These are phyloP conservation scores for Dioctria rufipes DNA, from an alignment of 2,888 invertebrate genomes.

Conservation along the genomic window DNA sequence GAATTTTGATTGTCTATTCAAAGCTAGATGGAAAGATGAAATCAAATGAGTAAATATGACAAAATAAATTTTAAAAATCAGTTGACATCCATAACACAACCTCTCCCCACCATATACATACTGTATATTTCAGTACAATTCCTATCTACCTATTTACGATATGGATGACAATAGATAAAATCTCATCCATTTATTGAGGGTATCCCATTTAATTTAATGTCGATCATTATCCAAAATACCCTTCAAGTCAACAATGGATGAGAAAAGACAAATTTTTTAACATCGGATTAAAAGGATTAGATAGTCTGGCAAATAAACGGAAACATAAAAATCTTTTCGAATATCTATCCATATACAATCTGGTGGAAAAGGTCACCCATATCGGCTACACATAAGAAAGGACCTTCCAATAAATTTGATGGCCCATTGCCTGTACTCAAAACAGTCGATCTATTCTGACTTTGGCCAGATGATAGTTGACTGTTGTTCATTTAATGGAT, in stretches of 20 bases:
- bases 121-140: too few relatives aligned
- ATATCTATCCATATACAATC: not conserved
- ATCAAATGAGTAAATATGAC: too few relatives aligned
- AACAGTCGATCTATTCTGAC: slow-evolving; percentile 30
- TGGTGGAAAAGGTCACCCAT: not conserved
- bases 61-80: too few relatives aligned
- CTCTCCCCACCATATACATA: too few relatives aligned
- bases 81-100: too few relatives aligned
- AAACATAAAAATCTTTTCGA: slow-evolving; percentile 36
- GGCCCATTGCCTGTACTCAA: slow-evolving; percentile 30
- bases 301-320: slow-evolving; percentile 41
- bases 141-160: too few relatives aligned
- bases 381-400: not conserved
- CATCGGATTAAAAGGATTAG: slow-evolving; percentile 27
- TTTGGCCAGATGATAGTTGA: slow-evolving; percentile 27
- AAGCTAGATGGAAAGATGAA: too few relatives aligned
- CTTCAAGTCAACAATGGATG: slow-evolving; percentile 2
- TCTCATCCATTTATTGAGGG: not conserved
- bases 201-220: slow-evolving; percentile 23
- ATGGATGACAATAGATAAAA: too few relatives aligned
- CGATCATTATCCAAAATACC: slow-evolving; percentile 13
- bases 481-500: slow-evolving; percentile 22
- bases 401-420: slow-evolving; percentile 39
- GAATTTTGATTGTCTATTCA: too few relatives aligned
- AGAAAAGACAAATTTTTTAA: slow-evolving; percentile 31